Evolutionary conservation across 1,140 invertebrate genomes (phyloP).

Genomic region (Drosophila ercepeae): DNA sequence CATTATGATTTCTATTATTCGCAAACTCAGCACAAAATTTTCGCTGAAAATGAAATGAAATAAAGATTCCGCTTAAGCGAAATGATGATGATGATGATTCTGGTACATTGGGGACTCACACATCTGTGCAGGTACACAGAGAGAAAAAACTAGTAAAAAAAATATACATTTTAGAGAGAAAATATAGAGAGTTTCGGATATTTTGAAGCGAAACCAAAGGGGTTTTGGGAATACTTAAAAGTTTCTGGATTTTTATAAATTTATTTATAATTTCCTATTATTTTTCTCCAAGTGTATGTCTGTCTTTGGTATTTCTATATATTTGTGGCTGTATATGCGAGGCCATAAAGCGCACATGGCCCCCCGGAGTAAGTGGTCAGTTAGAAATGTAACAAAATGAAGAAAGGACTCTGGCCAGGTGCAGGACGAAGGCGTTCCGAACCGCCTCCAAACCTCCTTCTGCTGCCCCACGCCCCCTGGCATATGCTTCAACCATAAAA

Average conservation of each 20-base stretch:
- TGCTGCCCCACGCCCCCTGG: not conserved
- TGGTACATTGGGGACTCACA: conserved; percentile 22
- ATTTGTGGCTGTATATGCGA: conserved; percentile 4
- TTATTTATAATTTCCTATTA: not conserved
- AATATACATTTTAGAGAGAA: too few relatives aligned
- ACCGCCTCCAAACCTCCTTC: too few relatives aligned
- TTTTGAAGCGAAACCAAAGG: too few relatives aligned
- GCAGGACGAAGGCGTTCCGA: conserved; percentile 1
- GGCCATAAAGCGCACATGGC: conserved; percentile 57
- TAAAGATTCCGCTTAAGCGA: conserved; percentile 53
- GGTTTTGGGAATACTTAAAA: too few relatives aligned
- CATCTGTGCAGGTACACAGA: conserved; percentile 16
- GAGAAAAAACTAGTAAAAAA: not conserved
- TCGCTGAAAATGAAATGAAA: conserved; percentile 51
- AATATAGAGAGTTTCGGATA: too few relatives aligned
- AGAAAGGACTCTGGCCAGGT: conserved; percentile 20
- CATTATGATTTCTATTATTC: conserved; percentile 50
- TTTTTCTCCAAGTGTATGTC: conserved; percentile 3
- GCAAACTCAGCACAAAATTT: conserved; percentile 46
- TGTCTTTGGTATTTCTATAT: conserved; percentile 8
- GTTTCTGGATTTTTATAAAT: not conserved
- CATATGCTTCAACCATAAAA: conserved; percentile 29
- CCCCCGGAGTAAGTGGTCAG: conserved; percentile 52
- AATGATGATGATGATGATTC: conserved; percentile 35
- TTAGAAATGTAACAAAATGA: conserved; percentile 24